Base-by-base conservation (phyloP, 2,888 invertebrate genomes). In the Pegoplata infirma region DNA sequence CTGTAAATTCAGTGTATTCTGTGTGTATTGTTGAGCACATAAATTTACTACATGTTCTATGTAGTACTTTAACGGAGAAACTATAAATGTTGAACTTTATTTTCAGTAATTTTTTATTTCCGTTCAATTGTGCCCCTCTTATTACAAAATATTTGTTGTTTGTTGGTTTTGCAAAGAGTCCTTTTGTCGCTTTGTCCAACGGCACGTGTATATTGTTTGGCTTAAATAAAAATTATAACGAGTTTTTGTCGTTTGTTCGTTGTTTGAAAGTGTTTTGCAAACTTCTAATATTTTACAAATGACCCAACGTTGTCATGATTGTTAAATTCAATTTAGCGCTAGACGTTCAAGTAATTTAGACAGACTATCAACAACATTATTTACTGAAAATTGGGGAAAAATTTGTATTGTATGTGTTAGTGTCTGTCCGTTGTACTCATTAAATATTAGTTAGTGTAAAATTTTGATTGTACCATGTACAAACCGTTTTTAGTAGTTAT, bases 71-170 rank as follows among this genome's bases (percentile, higher is more conserved):
- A 82, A 84, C 83, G 86, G 83, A 84, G 85, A 86, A n/a, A 84
- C 85, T 83, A 84, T 83, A 85, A 86, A 86, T 71, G 77, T 80
- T 80, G 56, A 74, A 77, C 64, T 74, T 74, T 69, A 77, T 86
- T 85, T 86, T 84, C 85, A 84, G 84, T 86, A 86, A 86, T 86
- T 86, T n/a, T 86, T 85, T 85, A 86, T 86, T 86, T 86, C 86
- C 86, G 86, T 84, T 86, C 83, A 86, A 86, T 86, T 86, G 85
- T 85, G 82, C 81, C 82, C 81, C 82, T 81, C 12, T 14, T 32
- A 14, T 40, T 17, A 40, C 12, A 25, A 25, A 5, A 25, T 5
- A 25, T 32, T 69, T 19, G 8, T 17, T 16, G 8, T 51, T 46
- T n/a, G n/a, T n/a, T n/a, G n/a, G 32, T 55, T 63, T 55, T 19